Base-by-base conservation (phyloP, 1,140 invertebrate species). In the Trigoniulus corallinus region DNA sequence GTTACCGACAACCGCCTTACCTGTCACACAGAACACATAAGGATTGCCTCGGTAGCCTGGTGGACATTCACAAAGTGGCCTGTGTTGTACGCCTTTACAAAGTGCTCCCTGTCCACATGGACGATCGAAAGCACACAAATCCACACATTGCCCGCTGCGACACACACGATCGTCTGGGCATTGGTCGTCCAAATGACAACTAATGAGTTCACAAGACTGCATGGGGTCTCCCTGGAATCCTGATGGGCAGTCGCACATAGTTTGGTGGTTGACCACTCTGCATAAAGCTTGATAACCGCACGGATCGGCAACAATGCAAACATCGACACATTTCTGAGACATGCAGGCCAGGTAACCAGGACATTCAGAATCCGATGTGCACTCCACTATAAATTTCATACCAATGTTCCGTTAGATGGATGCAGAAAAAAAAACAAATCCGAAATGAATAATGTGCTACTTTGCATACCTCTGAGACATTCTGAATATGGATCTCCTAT, bases 401-500 rank as follows among this genome's bases (percentile, higher is more conserved):
- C 15, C 15, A n/a, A n/a, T n/a, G 80, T n/a, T n/a, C n/a, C n/a
- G n/a, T n/a, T n/a, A n/a, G n/a, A n/a, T n/a, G n/a, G n/a, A n/a
- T n/a, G n/a, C n/a, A n/a, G n/a, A n/a, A n/a, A n/a, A n/a, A n/a
- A n/a, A n/a, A n/a, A n/a, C n/a, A n/a, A n/a, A n/a, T n/a, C n/a
- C n/a, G n/a, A n/a, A n/a, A n/a, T n/a, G n/a, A n/a, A n/a, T n/a
- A n/a, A n/a, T n/a, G n/a, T n/a, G n/a, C n/a, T n/a, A n/a, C n/a
- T n/a, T 39, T 39, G 34, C n/a, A 59, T 59, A 66, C 64, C 50
- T 50, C 59, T 58, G 22, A 51, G 76, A 61, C 88, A 93, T 62
- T 88, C 82, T 24, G 82, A 68, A 67, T 88, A 78, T 29, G 88
- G 87, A 67, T 93, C 82, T 56, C 88, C 88, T 47, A 82, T 83